Base-by-base conservation (phyloP, 2,797 vertebrate species). In the Carapus acus region DNA sequence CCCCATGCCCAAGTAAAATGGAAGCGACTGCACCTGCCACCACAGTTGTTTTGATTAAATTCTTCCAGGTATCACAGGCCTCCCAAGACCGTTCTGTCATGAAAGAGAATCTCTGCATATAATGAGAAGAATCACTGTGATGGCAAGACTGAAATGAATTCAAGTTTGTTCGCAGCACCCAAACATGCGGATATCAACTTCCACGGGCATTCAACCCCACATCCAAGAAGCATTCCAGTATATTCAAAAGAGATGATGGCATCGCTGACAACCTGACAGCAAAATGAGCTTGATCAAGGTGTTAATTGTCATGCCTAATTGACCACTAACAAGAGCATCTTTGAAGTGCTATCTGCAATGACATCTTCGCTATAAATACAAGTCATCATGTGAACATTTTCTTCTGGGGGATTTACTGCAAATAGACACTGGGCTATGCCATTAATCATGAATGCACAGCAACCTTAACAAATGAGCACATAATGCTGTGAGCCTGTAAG, bases 391-490 rank as follows among this genome's bases (percentile, higher is more conserved):
- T 36, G 34, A 36, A 36, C 4, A 36, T 36, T n/a, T n/a, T 36
- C 14, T 43, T 43, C 27, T 1, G 6, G 15, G 20, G 13, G 33
- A 21, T 69, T 62, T 66, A 43, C 49, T 65, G 38, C 18, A 47
- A 39, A 19, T 36, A 36, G 38, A 50, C 14, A 53, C 51, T 16
- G 7, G 44, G 42, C 24, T 23, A 17, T 23, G 33, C 31, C 3
- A 43, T 22, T 51, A 54, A 40, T 51, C 52, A 54, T 51, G 54
- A 44, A 54, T 49, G 23, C 56, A 45, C 37, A 70, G 36, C 33
- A 16, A 19, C 71, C 54, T 51, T 55, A 67, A 69, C 56, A 69
- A 68, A 67, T 56, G 62, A 54, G 60, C 47, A 60, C 42, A 22
- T 39, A 60, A 54, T 59, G 49, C 38, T 62, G 29, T 50, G 49